Percentiles rank a stretch among this genome's conserved stretches.
These are phyloP conservation scores for Tonatia bakeri DNA, from an alignment of 2,113 vertebrate genomes.

Conservation along the genomic window DNA sequence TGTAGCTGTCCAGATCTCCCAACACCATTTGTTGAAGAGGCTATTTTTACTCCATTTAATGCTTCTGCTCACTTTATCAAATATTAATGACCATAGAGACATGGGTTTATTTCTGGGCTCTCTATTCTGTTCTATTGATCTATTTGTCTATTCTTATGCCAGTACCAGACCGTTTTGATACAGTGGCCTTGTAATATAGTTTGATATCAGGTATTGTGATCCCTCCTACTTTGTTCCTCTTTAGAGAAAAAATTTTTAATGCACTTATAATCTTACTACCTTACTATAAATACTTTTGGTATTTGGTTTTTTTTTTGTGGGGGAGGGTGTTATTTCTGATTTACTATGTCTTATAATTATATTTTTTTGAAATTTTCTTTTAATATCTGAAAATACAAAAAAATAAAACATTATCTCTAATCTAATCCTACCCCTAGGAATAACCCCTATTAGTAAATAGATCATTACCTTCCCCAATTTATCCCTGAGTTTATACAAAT, in stretches of 20 bases:
- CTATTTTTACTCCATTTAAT: too few relatives aligned
- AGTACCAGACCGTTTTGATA: too few relatives aligned
- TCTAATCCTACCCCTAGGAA: neutral
- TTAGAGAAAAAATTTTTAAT: neutral
- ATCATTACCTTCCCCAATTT: neutral
- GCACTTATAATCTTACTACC: neutral
- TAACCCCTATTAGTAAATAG: neutral
- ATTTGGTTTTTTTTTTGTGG: neutral
- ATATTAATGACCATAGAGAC: too few relatives aligned
- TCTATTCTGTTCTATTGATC: too few relatives aligned
- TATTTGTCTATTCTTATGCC: too few relatives aligned
- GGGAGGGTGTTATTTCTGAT: neutral
- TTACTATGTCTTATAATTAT: neutral
- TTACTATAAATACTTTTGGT: neutral
- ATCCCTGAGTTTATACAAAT: neutral
- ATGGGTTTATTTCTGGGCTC: too few relatives aligned
- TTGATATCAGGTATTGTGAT: too few relatives aligned
- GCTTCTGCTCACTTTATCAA: too few relatives aligned
- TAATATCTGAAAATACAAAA: slow-evolving; percentile 19
- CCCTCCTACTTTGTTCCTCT: too few relatives aligned
- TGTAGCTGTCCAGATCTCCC: too few relatives aligned
- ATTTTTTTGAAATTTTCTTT: neutral
- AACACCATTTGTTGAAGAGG: too few relatives aligned
- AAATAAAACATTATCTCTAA: neutral
- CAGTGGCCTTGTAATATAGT: too few relatives aligned